Base-by-base conservation (phyloP, 2,113 vertebrate genomes). In the Pipra filicauda region DNA sequence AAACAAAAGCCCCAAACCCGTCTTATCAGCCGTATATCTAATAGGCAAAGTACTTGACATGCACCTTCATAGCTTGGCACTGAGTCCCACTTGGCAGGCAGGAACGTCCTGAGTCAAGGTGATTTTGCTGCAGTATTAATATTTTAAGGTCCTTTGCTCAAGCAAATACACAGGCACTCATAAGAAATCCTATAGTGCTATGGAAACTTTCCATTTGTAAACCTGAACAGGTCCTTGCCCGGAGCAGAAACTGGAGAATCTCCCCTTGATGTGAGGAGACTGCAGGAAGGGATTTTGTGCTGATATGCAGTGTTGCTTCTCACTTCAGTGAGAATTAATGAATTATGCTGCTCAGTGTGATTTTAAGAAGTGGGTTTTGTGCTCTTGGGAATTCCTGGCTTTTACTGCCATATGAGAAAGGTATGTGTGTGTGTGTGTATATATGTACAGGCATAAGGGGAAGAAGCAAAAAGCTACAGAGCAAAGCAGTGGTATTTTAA, bases 81-180 rank as follows among this genome's bases (percentile, higher is more conserved):
- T 6, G 41, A 41, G 22, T 35, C 35, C 48, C 18, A 30, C 15
- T 6, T 33, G 49, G 57, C 37, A 74, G 30, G 11, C 62, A 15
- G 16, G 26, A n/a, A 26, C 4, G 35, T 51, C 64, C 59, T 6
- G 4, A 76, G 22, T 28, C 49, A 4, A 20, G 16, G 59, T 1
- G 7, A 69, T 87, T 89, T 87, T 91, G 49, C 49, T 16, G 30
- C 59, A 31, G 11, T 41, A 9, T 76, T n/a, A 59, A 10, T 46
- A 39, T 84, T 84, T 77, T n/a, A 57, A 73, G 11, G 49, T 35
- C 22, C 11, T 64, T 35, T 55, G 24, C 20, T 59, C 64, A 39
- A 41, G 46, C 6, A 15, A 21, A 39, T 57, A 9, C 4, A 4
- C 41, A 24, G 64, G 39, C 0, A 4, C 23, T 5, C 2, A 0